These are phyloP conservation scores for Andrena trimmerana DNA, from an alignment of 2,888 invertebrate species.

Conservation along the genomic window DNA sequence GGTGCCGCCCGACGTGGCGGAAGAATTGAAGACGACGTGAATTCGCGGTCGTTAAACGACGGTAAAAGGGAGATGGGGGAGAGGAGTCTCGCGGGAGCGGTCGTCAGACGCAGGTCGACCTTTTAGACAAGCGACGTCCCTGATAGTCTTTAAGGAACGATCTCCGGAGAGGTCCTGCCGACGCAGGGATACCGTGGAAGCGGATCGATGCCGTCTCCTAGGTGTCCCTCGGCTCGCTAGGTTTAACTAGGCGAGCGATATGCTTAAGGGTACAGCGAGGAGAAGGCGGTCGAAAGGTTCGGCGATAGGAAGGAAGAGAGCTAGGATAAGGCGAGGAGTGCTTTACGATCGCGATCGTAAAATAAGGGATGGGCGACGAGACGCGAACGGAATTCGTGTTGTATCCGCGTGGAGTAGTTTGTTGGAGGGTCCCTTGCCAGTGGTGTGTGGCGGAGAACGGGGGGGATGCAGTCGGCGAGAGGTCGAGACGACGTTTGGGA, in stretches of 20 bases:
- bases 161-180: slow-evolving; percentile 1
- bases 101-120: slow-evolving; percentile 18
- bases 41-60: neutral
- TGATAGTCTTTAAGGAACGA: slow-evolving; percentile 22
- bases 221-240: slow-evolving; percentile 34
- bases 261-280: slow-evolving; percentile 16
- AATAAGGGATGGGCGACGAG: neutral
- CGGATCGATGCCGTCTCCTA: slow-evolving; percentile 36
- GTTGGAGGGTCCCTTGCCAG: neutral
- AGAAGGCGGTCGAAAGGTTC: slow-evolving; percentile 3
- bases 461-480: neutral
- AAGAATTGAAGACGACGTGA: neutral
- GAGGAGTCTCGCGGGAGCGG: neutral
- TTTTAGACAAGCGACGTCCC: slow-evolving; percentile 5
- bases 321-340: neutral
- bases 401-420: slow-evolving; percentile 15
- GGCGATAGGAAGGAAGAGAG: neutral
- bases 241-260: slow-evolving; percentile 31
- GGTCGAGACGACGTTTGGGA: slow-evolving; percentile 1
- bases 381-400: neutral
- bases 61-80: neutral
- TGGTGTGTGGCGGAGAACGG: neutral
- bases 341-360: slow-evolving; percentile 17
- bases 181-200: neutral
- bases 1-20: neutral